These are phyloP conservation scores for Atherinomorus stipes DNA, from an alignment of 2,113 vertebrate species.

Conservation along the genomic window DNA sequence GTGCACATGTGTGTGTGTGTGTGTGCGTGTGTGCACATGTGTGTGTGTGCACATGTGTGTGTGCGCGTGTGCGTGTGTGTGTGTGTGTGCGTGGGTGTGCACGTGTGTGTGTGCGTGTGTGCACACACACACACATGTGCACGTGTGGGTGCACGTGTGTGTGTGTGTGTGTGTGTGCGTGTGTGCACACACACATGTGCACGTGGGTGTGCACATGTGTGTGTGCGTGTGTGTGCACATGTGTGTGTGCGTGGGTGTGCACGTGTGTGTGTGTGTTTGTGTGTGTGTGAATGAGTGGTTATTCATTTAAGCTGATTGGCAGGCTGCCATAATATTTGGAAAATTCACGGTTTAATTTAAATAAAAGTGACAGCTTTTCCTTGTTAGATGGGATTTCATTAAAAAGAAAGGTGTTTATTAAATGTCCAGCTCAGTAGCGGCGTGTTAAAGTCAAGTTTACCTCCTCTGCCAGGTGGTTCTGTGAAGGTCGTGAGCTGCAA, in stretches of 20 bases:
- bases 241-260: no score
- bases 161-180: constrained; percentile 6
- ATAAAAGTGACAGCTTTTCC: constrained; percentile 34
- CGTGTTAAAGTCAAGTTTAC: not conserved
- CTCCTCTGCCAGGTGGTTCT: constrained; percentile 92
- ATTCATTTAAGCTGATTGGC: constrained; percentile 44
- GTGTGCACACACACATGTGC: no score
- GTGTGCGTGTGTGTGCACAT: constrained; percentile 1
- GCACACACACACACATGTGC: no score
- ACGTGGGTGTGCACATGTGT: not conserved
- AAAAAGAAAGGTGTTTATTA: not conserved
- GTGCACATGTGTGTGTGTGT: constrained; percentile 10
- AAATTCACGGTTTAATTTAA: constrained; percentile 35
- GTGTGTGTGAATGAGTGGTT: constrained; percentile 45
- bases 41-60: no score
- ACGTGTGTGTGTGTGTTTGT: not conserved
- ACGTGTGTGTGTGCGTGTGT: constrained; percentile 1
- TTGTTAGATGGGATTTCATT: constrained; percentile 31
- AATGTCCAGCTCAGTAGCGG: not conserved
- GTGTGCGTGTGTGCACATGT: no score
- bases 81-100: no score
- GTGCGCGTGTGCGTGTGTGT: constrained; percentile 10
- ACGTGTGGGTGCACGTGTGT: no score
- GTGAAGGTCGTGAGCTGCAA: constrained; percentile 94
- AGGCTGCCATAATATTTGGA: constrained; percentile 49